These are phyloP conservation scores for Brachionichthys hirsutus DNA, from an alignment of 2,113 vertebrate genomes.

Conservation along the genomic window DNA sequence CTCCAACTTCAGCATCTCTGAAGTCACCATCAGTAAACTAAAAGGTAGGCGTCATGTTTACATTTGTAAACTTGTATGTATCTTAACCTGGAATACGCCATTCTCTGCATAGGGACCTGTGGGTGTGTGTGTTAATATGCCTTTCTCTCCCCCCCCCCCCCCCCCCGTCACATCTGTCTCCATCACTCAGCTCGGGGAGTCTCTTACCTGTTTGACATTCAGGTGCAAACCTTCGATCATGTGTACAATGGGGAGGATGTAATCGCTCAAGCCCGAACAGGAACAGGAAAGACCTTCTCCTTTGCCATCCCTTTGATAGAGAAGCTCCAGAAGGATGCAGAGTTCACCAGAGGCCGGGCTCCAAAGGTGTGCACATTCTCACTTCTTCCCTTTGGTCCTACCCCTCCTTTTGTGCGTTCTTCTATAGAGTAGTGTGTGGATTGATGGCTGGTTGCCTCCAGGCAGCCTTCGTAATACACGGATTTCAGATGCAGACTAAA, in stretches of 20 bases:
- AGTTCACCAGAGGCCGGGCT: slow-evolving; percentile 79
- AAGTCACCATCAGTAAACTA: slow-evolving; percentile 74
- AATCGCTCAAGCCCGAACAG: slow-evolving; percentile 93
- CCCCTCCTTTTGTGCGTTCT: too few relatives aligned
- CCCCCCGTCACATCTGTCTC: background rate
- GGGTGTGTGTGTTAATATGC: too few relatives aligned
- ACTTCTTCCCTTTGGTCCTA: background rate
- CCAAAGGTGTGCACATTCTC: slow-evolving; percentile 81
- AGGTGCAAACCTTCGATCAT: slow-evolving; percentile 87
- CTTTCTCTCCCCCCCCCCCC: too few relatives aligned
- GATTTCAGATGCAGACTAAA: too few relatives aligned
- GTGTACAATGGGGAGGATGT: slow-evolving; percentile 90
- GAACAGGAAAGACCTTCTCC: slow-evolving; percentile 96
- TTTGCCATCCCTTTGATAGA: slow-evolving; percentile 93
- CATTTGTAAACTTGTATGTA: background rate
- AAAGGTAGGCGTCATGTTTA: slow-evolving; percentile 63
- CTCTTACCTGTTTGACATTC: slow-evolving; percentile 91
- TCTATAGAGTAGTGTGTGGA: too few relatives aligned
- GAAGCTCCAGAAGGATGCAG: slow-evolving; percentile 78
- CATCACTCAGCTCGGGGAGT: slow-evolving; percentile 86
- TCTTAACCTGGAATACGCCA: too few relatives aligned
- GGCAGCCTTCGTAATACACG: too few relatives aligned
- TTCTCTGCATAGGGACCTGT: too few relatives aligned
- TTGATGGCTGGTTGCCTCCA: background rate
- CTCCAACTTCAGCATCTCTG: slow-evolving; percentile 80